These are phyloP conservation scores for Pelecanus crispus DNA, from an alignment of 2,113 vertebrate genomes.

Conservation along the genomic window DNA sequence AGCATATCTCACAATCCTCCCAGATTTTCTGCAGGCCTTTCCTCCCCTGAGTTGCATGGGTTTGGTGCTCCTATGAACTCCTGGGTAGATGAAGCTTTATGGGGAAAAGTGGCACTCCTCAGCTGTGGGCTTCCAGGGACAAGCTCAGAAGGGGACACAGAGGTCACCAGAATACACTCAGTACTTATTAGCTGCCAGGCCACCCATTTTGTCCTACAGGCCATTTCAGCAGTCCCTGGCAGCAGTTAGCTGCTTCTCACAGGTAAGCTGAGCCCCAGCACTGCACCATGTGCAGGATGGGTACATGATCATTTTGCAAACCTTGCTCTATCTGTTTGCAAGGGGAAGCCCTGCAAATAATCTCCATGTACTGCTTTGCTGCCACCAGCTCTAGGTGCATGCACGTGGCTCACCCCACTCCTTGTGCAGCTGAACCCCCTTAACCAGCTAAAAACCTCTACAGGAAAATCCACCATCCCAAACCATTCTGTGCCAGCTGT, in stretches of 20 bases:
- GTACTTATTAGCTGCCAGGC: neutral
- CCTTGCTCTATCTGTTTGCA: neutral
- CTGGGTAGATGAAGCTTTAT: neutral
- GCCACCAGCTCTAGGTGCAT: neutral
- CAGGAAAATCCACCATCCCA: neutral
- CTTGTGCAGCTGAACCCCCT: neutral
- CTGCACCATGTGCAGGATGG: neutral
- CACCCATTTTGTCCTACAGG: neutral
- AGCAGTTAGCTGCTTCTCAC: neutral
- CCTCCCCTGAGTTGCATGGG: neutral
- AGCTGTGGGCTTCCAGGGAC: neutral
- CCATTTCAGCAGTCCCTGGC: neutral
- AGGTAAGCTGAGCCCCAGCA: neutral
- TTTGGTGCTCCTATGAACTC: neutral
- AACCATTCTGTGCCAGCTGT: accelerated
- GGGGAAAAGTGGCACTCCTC: neutral
- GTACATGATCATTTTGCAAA: neutral
- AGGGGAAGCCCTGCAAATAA: neutral
- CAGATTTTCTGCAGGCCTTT: neutral
- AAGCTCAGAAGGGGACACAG: neutral
- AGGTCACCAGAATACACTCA: neutral
- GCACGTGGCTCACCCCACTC: neutral
- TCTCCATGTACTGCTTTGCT: neutral
- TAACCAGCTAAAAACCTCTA: neutral
- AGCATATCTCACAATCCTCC: neutral